Conservation (phyloP, 2,113 vertebrate genomes). For the Oriolus oriolus region DNA sequence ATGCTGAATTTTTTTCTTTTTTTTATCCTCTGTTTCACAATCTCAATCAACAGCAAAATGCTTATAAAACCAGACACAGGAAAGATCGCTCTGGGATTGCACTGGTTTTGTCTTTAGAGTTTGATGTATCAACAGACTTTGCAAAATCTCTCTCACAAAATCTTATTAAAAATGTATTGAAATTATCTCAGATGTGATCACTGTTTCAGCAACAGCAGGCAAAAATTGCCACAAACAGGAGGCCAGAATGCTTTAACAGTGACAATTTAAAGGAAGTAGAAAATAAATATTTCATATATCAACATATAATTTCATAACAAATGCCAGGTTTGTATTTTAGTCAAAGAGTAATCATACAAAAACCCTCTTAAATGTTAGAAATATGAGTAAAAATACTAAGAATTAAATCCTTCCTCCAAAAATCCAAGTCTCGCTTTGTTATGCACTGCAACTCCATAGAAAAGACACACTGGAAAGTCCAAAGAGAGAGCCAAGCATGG, state of each 20-base stretch:
- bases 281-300: background rate
- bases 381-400: background rate
- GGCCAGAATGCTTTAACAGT: background rate
- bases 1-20: background rate
- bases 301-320: background rate
- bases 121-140: background rate
- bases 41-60: background rate
- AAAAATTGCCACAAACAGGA: background rate
- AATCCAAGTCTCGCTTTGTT: background rate
- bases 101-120: background rate
- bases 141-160: background rate
- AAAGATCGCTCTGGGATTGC: background rate
- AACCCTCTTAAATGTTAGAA: background rate
- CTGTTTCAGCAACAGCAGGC: background rate
- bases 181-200: background rate
- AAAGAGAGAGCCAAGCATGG: background rate
- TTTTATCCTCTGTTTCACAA: background rate
- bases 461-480: background rate
- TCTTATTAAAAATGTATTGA: slow-evolving; percentile 13
- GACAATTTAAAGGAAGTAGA: background rate
- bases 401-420: background rate
- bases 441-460: background rate
- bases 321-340: background rate
- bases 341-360: background rate
- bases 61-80: background rate